A percentile compares a stretch with the other conserved stretches of the same genome.
These are phyloP conservation scores for Pomacea maculata DNA, from an alignment of 1,140 invertebrate genomes.

Conservation along the genomic window DNA sequence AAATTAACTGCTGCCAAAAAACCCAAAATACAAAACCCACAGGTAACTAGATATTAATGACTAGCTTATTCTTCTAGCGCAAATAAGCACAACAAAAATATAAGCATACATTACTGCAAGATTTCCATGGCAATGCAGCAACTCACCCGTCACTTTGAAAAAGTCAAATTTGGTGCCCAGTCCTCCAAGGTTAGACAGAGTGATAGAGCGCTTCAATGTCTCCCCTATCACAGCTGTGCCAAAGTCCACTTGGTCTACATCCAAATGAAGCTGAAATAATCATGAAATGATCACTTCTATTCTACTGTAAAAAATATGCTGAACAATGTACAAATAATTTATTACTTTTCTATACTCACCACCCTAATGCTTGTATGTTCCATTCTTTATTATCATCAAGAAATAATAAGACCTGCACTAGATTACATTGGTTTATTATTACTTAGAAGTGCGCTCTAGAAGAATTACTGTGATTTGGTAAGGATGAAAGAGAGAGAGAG, in stretches of 20 bases:
- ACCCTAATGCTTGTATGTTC: no score
- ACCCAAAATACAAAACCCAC: no score
- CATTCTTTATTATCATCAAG: no score
- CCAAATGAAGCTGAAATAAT: conserved; percentile 56
- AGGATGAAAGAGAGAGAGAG: no score
- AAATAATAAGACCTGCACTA: no score
- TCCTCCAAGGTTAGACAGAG: conserved; percentile 62
- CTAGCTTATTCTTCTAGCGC: neutral
- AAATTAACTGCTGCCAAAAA: neutral
- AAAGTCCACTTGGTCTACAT: conserved; percentile 56
- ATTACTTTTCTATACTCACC: no score
- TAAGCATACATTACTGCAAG: neutral
- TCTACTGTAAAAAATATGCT: no score
- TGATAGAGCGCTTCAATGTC: conserved; percentile 57
- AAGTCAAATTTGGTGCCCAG: conserved; percentile 64
- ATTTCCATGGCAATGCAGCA: neutral
- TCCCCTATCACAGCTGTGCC: conserved; percentile 65
- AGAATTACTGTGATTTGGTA: no score
- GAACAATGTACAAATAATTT: no score
- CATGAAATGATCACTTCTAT: neutral
- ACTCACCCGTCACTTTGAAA: conserved; percentile 55
- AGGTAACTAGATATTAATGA: neutral
- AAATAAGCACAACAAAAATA: neutral
- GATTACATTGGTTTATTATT: no score
- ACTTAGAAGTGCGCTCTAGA: no score